Base-by-base conservation (phyloP, 2,797 vertebrate species). In the Chrosomus eos region DNA sequence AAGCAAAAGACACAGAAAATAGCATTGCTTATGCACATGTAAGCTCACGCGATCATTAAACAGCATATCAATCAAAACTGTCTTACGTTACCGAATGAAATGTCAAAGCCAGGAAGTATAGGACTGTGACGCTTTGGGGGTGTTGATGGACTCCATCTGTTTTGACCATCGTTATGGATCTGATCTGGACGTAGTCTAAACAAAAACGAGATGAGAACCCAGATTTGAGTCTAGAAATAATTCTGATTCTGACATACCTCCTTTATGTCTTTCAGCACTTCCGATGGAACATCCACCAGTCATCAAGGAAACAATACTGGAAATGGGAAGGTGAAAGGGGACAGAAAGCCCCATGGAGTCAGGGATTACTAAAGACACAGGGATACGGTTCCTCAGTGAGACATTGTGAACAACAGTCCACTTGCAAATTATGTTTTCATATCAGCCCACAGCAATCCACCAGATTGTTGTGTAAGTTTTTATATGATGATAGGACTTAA, bases 311-410 rank as follows among this genome's bases (percentile, higher is more conserved):
- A 91, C 68, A 85, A 74, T 21, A 36, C 78, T 36, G 43, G 83
- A 45, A 91, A 91, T 5, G 91, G 87, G 83, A 94, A 90, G 60
- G 90, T 92, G 60, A 93, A 93, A 87, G 89, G 91, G 5, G 77
- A 90, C 31, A 88, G 86, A 75, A 92, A 94, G 87, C 89, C 90
- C 85, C 91, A 92, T 71, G 80, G 91, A 87, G 90, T 90, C 87
- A 89, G 91, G 85, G 74, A 90, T 72, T 90, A 68, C 74, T 89
- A 58, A 89, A 90, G 33, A 72, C 36, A 19, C 82, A 33, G 36
- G 23, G 33, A 48, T 43, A 43, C 40, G 16, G 51, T 64, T 80
- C 18, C 77, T 79, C 55, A n/a, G 28, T 53, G 21, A 43, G 51
- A 60, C 19, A 0, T 73, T 82, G 26, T 73, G 55, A 74, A 48